A percentile compares a stretch with the other conserved stretches of the same genome.
phyloP scores from a whole-genome alignment of 2,888 invertebrate species.

The Caenorhabditis sp. region DNA sequence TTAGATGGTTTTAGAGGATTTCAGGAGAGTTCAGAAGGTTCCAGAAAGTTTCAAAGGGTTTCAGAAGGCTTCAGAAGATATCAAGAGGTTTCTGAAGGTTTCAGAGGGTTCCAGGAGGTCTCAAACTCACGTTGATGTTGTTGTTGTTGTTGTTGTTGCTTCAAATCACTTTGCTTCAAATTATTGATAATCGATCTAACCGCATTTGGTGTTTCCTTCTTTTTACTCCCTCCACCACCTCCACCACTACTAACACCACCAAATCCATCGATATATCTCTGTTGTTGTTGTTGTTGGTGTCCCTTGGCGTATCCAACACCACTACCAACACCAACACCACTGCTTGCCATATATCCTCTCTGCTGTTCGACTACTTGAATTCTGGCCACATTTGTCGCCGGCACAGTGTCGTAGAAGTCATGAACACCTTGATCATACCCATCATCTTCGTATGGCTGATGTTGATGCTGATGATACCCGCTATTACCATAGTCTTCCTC shows the following conservation, averaged over 20 bases:
- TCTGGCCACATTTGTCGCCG: slow-evolving; percentile 15
- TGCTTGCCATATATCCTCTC: background rate
- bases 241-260: background rate
- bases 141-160: slow-evolving; percentile 11
- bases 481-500: slow-evolving; percentile 38
- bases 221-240: slow-evolving; percentile 1
- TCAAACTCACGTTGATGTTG: background rate
- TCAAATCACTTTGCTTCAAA: slow-evolving; percentile 34
- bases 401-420: slow-evolving; percentile 46
- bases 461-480: slow-evolving; percentile 9
- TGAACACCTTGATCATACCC: slow-evolving; percentile 29
- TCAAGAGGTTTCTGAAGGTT: too few species aligned
- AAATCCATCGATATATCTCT: slow-evolving; percentile 37
- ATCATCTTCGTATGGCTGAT: slow-evolving; percentile 27
- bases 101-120: background rate
- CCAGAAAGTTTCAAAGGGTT: background rate
- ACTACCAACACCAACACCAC: background rate
- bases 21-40: background rate
- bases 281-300: slow-evolving; percentile 9
- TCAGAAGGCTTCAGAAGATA: too few species aligned
- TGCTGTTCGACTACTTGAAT: slow-evolving; percentile 12
- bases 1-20: too few species aligned
- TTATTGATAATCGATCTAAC: slow-evolving; percentile 52
- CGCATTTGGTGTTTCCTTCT: slow-evolving; percentile 24
- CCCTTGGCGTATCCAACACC: background rate